A percentile compares a stretch with the other conserved stretches of the same genome.
phyloP scores from a whole-genome alignment of 2,888 invertebrate genomes.

The Congeria kusceri region DNA sequence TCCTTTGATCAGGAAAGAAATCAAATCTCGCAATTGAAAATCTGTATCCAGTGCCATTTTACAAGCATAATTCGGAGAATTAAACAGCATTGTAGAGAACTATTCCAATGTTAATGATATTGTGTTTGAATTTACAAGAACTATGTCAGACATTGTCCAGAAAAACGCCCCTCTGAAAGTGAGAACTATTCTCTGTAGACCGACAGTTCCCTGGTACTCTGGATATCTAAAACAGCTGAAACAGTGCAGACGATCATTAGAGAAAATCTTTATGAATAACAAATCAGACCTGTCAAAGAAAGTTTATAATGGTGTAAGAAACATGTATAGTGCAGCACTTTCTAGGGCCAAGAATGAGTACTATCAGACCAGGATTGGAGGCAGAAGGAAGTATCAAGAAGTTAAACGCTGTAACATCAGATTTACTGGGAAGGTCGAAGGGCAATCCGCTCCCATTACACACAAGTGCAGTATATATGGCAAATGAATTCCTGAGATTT shows the following conservation, averaged over 20 bases:
- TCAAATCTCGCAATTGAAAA: conserved; percentile 29
- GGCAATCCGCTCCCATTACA: conserved; percentile 39
- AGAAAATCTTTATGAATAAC: conserved; percentile 17
- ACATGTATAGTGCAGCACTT: conserved; percentile 31
- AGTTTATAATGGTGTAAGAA: conserved; percentile 33
- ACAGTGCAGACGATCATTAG: conserved; percentile 34
- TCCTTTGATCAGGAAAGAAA: conserved; percentile 11
- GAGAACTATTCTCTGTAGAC: conserved; percentile 30
- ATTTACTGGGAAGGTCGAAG: conserved; percentile 26
- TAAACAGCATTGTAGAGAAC: conserved; percentile 7
- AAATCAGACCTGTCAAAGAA: conserved; percentile 13
- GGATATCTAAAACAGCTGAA: conserved; percentile 35
- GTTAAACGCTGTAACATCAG: conserved; percentile 32
- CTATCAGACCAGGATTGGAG: conserved; percentile 30
- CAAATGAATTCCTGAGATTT: conserved; percentile 37
- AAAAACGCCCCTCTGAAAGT: conserved; percentile 36
- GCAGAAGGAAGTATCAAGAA: conserved; percentile 38
- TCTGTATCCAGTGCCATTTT: conserved; percentile 21
- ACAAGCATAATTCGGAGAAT: conserved; percentile 6
- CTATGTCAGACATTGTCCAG: conserved; percentile 17
- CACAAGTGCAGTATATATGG: conserved; percentile 23
- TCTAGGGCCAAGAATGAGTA: conserved; percentile 26
- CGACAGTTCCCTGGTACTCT: conserved; percentile 42
- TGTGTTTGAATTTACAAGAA: conserved; percentile 21
- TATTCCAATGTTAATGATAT: conserved; percentile 19